Evolutionary conservation across 2,797 vertebrate species (phyloP).

Genomic region (Lepidocolaptes lacrymiger): DNA sequence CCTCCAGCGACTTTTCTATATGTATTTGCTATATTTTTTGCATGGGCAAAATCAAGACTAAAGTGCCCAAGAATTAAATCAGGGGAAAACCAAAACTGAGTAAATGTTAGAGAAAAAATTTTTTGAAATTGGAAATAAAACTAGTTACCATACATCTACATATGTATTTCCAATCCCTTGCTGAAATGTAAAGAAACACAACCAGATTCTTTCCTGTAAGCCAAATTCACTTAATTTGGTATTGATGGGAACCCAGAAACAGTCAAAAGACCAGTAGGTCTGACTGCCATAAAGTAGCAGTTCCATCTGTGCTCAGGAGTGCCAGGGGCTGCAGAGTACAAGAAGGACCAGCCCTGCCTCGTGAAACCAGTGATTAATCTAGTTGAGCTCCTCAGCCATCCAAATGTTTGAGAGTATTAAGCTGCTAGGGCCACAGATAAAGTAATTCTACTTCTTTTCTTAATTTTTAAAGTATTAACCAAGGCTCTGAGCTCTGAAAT

Average conservation of each 20-base stretch:
- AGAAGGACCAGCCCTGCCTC: not conserved
- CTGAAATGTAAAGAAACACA: not conserved
- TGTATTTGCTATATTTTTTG: not conserved
- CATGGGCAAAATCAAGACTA: not conserved
- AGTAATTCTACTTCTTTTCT: not conserved
- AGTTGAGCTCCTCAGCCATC: not conserved
- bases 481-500: not conserved
- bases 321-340: not conserved
- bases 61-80: not conserved
- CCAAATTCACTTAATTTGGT: not conserved
- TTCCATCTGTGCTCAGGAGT: not conserved
- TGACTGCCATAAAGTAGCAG: not conserved
- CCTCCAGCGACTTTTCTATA: not conserved
- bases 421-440: not conserved
- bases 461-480: not conserved
- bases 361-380: not conserved
- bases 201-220: not conserved
- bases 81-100: not conserved
- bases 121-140: not conserved
- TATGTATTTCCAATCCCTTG: not conserved
- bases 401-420: not conserved
- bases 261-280: not conserved
- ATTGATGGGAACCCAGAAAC: not conserved
- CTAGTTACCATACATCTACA: accelerated
- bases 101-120: not conserved